phyloP scores from a whole-genome alignment of 1,140 invertebrate genomes.

The Drosophila pectinifera region DNA sequence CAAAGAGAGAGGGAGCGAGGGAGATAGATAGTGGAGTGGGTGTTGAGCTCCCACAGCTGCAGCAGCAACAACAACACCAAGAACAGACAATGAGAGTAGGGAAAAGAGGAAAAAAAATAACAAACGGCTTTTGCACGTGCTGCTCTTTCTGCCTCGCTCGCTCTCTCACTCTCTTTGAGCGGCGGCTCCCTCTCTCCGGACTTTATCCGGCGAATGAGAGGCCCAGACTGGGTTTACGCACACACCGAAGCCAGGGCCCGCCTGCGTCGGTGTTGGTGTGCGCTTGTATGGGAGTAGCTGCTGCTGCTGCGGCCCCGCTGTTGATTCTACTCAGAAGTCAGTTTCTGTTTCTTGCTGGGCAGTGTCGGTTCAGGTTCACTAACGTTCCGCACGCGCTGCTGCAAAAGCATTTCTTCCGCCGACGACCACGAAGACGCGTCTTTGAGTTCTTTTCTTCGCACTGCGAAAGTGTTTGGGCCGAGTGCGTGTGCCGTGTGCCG shows the following conservation, averaged over 20 bases:
- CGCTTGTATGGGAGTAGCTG: constrained; percentile 15
- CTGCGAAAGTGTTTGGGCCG: constrained; percentile 14
- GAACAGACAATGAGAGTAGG: constrained; percentile 27
- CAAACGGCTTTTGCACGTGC: constrained; percentile 70
- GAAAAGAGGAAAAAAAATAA: constrained; percentile 23
- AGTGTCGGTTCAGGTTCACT: constrained; percentile 84
- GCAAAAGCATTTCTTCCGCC: constrained; percentile 44
- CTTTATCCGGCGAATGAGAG: constrained; percentile 81
- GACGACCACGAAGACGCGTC: constrained; percentile 28
- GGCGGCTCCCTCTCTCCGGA: constrained; percentile 26
- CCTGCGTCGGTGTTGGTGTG: constrained; percentile 58
- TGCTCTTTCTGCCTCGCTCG: constrained; percentile 41
- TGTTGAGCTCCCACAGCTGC: constrained; percentile 43
- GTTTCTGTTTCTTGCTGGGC: constrained; percentile 82
- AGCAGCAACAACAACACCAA: constrained; percentile 39
- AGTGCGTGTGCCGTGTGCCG: constrained; percentile 21
- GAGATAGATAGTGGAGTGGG: constrained; percentile 7
- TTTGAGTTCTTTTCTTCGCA: constrained; percentile 18
- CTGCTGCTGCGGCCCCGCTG: background rate
- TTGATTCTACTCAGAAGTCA: constrained; percentile 80
- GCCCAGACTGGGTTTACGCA: constrained; percentile 54
- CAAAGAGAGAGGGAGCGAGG: constrained; percentile 4
- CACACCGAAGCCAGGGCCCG: constrained; percentile 5
- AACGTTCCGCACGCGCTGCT: constrained; percentile 74
- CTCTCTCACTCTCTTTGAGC: constrained; percentile 11